A percentile compares a stretch with the other conserved stretches of the same genome.
Evolutionary conservation across 2,797 vertebrate species (phyloP).

Genomic region (Crypturellus tataupa): DNA sequence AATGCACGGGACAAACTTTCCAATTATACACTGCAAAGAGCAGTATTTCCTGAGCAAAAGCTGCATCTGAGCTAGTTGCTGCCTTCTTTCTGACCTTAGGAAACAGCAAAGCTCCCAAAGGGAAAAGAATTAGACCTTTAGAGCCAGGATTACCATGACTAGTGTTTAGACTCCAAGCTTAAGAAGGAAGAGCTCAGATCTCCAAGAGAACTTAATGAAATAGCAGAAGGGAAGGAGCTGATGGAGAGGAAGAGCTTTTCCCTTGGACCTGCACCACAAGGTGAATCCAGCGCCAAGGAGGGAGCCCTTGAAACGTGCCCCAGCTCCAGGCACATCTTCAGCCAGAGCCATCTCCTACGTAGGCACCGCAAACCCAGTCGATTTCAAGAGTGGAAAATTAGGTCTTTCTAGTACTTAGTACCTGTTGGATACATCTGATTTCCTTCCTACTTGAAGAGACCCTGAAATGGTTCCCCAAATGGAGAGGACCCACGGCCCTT

Average conservation of each 20-base stretch:
- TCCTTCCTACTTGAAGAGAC: not conserved
- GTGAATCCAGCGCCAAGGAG: not conserved
- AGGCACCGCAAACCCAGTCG: not conserved
- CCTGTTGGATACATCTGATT: not conserved
- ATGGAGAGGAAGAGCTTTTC: not conserved
- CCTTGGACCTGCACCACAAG: not conserved
- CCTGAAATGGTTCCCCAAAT: not conserved
- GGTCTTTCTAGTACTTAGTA: not conserved
- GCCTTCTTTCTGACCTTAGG: conserved; percentile 33
- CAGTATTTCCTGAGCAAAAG: conserved; percentile 12
- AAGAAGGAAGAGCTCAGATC: not conserved
- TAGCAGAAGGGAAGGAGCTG: not conserved
- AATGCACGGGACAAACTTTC: not conserved
- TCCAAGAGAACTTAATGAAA: not conserved
- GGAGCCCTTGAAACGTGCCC: not conserved
- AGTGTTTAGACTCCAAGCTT: not conserved
- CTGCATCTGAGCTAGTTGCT: not conserved
- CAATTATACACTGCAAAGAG: not conserved
- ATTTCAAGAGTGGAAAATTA: not conserved
- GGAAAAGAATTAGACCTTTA: conserved; percentile 28
- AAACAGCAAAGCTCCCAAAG: not conserved
- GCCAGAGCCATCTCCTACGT: not conserved
- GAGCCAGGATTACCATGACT: not conserved
- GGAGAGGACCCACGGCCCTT: fast-evolving
- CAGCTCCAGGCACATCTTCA: fast-evolving